Evolutionary conservation across 2,888 invertebrate species (phyloP), one percentile per base, ranked within the genome.

Genomic region (Nomada ferruginata): DNA sequence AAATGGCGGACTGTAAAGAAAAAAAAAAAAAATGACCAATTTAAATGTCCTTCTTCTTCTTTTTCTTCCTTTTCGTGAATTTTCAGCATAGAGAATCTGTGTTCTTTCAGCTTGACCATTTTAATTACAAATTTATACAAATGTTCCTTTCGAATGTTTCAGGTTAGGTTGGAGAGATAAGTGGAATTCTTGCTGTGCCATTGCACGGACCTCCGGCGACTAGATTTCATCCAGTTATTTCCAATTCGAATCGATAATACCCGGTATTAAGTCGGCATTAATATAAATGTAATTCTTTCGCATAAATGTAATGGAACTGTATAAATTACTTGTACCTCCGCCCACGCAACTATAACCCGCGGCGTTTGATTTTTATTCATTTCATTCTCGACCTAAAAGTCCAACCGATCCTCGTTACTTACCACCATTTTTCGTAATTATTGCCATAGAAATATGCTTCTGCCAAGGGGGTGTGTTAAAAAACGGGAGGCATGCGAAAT

Each of bases 221-320:
- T 11, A 85, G 91, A 84, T 83, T 91, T 60, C 91, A 91, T 76
- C 87, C 88, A 23, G 80, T 76, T 53, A 88, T 91, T 57, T 76
- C 86, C 42, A 82, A 85, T 83, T 69, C 82, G 18, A 85, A 76
- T 74, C 65, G 80, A 82, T 87, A 59, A 52, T n/a, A 29, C 10
- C n/a, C 26, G 44, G 53, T 36, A 59, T 53, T 66, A 73, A 68
- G 18, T 36, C 50, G 23, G 59, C 57, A 59, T 71, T 76, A 50
- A 70, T 64, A 59, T 44, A 65, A 71, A 77, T 20, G 72, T 36
- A 59, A 77, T 65, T 59, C 53, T 77, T 72, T 59, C 59, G 15
- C 18, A 23, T 42, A 18, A 59, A 72, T 57, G 57, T 36, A 26
- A 76, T 26, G 20, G 50, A 50, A 52, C 18, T 4, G 20, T n/a